Evolutionary conservation across 2,113 vertebrate species (phyloP).

Genomic region (Neodon shergylaensis): DNA sequence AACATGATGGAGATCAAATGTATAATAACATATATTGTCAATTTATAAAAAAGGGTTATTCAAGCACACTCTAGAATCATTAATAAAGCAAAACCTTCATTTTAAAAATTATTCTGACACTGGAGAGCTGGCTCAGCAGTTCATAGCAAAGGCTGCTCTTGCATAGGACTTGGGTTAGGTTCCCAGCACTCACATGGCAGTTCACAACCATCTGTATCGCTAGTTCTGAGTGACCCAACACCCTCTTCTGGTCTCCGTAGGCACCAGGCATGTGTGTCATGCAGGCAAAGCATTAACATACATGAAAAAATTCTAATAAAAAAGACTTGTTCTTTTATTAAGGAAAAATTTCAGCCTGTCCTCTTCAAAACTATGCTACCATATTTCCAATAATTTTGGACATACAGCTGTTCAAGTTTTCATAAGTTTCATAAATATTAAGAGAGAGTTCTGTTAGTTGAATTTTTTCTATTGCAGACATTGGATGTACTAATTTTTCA

Average conservation of each 20-base stretch:
- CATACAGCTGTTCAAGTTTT: slow-evolving; percentile 69
- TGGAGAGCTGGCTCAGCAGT: background rate
- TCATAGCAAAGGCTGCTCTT: background rate
- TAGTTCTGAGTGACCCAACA: too few species aligned
- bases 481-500: slow-evolving; percentile 46
- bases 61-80: slow-evolving; percentile 21
- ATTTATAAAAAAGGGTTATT: slow-evolving; percentile 54
- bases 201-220: background rate
- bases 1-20: slow-evolving; percentile 52
- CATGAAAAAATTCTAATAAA: slow-evolving; percentile 47
- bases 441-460: slow-evolving; percentile 59
- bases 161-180: background rate
- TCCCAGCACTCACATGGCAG: background rate
- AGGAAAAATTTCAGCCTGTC: slow-evolving; percentile 51
- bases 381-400: slow-evolving; percentile 68
- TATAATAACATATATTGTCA: background rate
- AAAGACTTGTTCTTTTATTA: slow-evolving; percentile 42
- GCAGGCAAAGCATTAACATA: background rate
- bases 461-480: slow-evolving; percentile 43
- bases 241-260: background rate
- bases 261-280: background rate
- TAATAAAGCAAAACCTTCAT: slow-evolving; percentile 60
- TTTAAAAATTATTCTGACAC: slow-evolving; percentile 37
- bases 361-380: slow-evolving; percentile 64
- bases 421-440: slow-evolving; percentile 67